Evolutionary conservation across 2,113 vertebrate genomes (phyloP).

Genomic region (Megaceryle maxima): DNA sequence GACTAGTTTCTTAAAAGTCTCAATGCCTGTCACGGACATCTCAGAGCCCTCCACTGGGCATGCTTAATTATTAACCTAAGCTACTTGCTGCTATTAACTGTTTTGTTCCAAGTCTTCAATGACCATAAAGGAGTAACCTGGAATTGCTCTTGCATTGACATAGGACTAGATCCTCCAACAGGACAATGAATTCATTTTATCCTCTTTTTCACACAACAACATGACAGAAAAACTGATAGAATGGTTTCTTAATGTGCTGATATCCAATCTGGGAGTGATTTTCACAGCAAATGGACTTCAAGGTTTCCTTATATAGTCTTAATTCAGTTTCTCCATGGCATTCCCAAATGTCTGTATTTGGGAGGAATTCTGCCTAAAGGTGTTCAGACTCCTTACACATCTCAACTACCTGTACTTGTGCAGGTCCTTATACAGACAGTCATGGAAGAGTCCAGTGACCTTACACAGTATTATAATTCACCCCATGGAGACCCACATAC

Average conservation of each 20-base stretch:
- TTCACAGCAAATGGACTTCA: not conserved
- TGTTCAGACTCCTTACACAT: not conserved
- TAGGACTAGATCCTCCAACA: not conserved
- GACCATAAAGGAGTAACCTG: not conserved
- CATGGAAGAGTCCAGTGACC: not conserved
- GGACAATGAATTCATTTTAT: not conserved
- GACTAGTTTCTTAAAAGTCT: constrained; percentile 40
- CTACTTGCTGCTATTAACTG: constrained; percentile 44
- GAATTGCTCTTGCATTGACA: not conserved
- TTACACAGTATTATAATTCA: not conserved
- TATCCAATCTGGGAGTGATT: not conserved
- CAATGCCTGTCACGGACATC: not conserved
- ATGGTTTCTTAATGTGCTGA: not conserved
- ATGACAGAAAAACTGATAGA: not conserved
- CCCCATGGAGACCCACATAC: not conserved
- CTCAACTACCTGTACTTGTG: not conserved
- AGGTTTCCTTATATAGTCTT: not conserved
- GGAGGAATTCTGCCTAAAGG: not conserved
- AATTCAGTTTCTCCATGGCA: not conserved
- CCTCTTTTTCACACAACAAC: not conserved
- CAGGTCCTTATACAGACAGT: not conserved
- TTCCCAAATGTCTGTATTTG: not conserved
- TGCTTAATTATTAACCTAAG: constrained; percentile 78
- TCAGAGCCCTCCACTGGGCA: not conserved
- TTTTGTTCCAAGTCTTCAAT: constrained; percentile 25